Percentiles rank a stretch among this genome's conserved stretches.
These are phyloP conservation scores for Nematopogon swammerdamellus DNA, from an alignment of 2,888 invertebrate genomes.

Conservation along the genomic window DNA sequence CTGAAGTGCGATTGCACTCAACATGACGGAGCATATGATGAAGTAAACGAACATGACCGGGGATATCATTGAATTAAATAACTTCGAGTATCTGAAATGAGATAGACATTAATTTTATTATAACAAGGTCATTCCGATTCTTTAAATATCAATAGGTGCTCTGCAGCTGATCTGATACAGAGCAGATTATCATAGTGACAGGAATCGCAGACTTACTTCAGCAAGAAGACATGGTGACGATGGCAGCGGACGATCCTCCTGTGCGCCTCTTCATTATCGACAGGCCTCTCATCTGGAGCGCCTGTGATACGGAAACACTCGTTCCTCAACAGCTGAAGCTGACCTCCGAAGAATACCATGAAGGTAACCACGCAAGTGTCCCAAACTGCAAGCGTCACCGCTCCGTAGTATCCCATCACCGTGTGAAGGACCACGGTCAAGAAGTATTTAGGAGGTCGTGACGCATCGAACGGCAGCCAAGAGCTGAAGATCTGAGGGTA, in stretches of 20 bases:
- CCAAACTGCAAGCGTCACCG: constrained; percentile 34
- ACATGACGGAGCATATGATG: constrained; percentile 44
- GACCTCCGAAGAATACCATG: constrained; percentile 41
- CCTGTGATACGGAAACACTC: constrained; percentile 30
- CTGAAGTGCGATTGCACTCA: constrained; percentile 41
- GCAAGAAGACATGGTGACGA: constrained; percentile 25
- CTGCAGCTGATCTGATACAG: too few relatives aligned
- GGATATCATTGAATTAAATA: constrained; percentile 33
- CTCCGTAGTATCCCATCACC: constrained; percentile 33
- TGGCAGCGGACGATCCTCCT: constrained; percentile 27
- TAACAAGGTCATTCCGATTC: too few relatives aligned
- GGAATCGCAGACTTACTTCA: constrained; percentile 30
- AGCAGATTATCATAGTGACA: constrained; percentile 8
- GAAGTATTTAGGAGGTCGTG: constrained; percentile 18
- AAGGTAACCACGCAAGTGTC: constrained; percentile 36
- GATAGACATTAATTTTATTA: too few relatives aligned
- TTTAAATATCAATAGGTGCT: too few relatives aligned
- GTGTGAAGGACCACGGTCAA: constrained; percentile 22
- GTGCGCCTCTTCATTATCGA: constrained; percentile 18
- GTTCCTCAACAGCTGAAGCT: constrained; percentile 26
- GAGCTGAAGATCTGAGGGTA: background rate
- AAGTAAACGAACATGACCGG: constrained; percentile 46
- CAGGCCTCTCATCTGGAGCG: constrained; percentile 12
- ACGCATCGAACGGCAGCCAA: background rate
- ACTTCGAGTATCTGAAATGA: constrained; percentile 31